A percentile compares a stretch with the other conserved stretches of the same genome.
Evolutionary conservation across 2,888 invertebrate genomes (phyloP).

Genomic region (Morpho achilles): DNA sequence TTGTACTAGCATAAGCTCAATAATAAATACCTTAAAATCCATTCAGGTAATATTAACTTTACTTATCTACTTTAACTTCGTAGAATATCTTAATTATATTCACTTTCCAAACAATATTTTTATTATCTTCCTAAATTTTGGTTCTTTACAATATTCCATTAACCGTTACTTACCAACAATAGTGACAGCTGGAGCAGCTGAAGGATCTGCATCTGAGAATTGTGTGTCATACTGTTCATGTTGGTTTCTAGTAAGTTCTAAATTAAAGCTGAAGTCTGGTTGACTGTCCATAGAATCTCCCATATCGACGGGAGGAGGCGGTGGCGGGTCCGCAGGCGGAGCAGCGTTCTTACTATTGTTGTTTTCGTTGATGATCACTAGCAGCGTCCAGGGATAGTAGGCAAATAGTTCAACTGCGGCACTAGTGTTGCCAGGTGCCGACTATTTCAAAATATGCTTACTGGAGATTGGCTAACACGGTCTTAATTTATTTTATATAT

Average conservation of each 20-base stretch:
- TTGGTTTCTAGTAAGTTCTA: constrained; percentile 85
- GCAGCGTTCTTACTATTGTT: constrained; percentile 58
- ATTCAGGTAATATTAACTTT: no score
- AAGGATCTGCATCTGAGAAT: constrained; percentile 56
- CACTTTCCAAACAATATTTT: no score
- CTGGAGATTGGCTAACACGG: no score
- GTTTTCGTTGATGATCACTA: constrained; percentile 55
- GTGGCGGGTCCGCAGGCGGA: constrained; percentile 71
- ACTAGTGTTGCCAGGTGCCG: constrained; percentile 5
- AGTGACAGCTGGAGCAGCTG: constrained; percentile 51
- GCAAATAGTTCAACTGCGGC: constrained; percentile 33
- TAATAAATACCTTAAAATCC: no score
- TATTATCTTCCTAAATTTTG: no score
- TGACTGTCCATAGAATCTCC: constrained; percentile 60
- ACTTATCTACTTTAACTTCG: no score
- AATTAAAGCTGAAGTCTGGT: constrained; percentile 80
- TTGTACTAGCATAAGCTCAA: no score
- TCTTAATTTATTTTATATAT: background rate
- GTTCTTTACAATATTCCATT: constrained; percentile 5
- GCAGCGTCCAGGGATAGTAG: constrained; percentile 54
- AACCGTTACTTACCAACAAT: constrained; percentile 63
- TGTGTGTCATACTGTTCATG: constrained; percentile 87
- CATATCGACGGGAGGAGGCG: constrained; percentile 70
- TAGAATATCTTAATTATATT: no score
- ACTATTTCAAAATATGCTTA: background rate